Conservation (phyloP, 2,888 invertebrate species). For the Desoria tigrina region DNA sequence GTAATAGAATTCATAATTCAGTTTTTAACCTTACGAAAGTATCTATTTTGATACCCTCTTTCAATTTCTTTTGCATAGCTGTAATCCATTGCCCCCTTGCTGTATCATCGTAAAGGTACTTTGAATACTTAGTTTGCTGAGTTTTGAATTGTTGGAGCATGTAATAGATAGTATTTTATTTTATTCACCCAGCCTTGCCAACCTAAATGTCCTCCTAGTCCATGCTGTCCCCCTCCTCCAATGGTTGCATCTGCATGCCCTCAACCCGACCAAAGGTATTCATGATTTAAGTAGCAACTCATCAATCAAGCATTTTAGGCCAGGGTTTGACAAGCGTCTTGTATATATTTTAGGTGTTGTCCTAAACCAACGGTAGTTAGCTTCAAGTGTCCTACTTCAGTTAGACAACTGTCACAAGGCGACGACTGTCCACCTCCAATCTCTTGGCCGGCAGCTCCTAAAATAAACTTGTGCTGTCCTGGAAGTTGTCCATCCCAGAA, state of each 20-base stretch:
- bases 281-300: too few relatives aligned
- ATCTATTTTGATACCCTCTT: slow-evolving; percentile 1
- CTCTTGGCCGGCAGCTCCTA: slow-evolving; percentile 29
- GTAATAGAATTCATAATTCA: too few relatives aligned
- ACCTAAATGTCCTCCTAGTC: slow-evolving; percentile 28
- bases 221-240: slow-evolving; percentile 47
- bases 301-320: too few relatives aligned
- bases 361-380: slow-evolving; percentile 43
- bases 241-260: slow-evolving; percentile 36
- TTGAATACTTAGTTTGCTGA: too few relatives aligned
- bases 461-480: slow-evolving; percentile 36
- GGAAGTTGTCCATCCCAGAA: slow-evolving; percentile 39
- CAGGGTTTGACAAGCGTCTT: background rate
- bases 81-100: slow-evolving; percentile 47
- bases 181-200: slow-evolving; percentile 27
- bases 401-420: slow-evolving; percentile 31
- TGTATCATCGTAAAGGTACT: slow-evolving; percentile 40
- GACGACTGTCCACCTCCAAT: slow-evolving; percentile 38
- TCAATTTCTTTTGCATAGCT: slow-evolving; percentile 22
- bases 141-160: background rate
- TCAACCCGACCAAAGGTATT: slow-evolving; percentile 29
- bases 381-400: slow-evolving; percentile 37
- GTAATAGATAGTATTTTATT: background rate
- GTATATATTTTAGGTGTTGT: slow-evolving; percentile 20
- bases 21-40: background rate